phyloP scores from a whole-genome alignment of 1,140 invertebrate genomes.

The Drosophila aff. region DNA sequence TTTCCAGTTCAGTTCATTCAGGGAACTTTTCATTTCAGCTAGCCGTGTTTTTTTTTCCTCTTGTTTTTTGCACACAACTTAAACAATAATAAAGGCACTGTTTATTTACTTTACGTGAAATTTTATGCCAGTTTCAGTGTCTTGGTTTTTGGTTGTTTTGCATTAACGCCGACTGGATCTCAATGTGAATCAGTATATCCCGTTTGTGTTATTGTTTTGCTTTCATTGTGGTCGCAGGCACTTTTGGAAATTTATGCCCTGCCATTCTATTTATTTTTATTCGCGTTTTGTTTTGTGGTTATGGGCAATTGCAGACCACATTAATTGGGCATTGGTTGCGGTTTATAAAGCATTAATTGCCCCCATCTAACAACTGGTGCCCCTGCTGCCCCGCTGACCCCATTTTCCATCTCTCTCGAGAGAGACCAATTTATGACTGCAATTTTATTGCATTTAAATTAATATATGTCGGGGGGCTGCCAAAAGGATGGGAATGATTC shows the following conservation, averaged over 20 bases:
- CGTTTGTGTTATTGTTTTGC: constrained; percentile 19
- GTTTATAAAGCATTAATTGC: constrained; percentile 62
- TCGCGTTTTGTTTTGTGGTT: constrained; percentile 34
- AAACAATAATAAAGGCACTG: constrained; percentile 68
- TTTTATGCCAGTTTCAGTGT: constrained; percentile 49
- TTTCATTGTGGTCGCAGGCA: constrained; percentile 50
- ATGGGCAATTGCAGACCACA: constrained; percentile 60
- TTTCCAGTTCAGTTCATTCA: constrained; percentile 45
- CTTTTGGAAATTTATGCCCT: constrained; percentile 54
- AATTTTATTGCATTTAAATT: constrained; percentile 65
- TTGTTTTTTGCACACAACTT: constrained; percentile 47
- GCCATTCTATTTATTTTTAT: constrained; percentile 44
- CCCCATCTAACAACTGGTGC: constrained; percentile 23
- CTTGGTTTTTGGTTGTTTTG: constrained; percentile 32
- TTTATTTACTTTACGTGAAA: constrained; percentile 68
- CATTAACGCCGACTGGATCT: constrained; percentile 6
- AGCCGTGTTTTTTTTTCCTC: constrained; percentile 19
- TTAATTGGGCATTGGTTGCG: constrained; percentile 68
- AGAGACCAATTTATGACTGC: constrained; percentile 37
- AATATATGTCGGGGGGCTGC: constrained; percentile 29
- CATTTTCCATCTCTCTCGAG: neutral
- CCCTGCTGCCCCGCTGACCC: constrained; percentile 10
- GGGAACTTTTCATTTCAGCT: constrained; percentile 44
- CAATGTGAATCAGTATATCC: constrained; percentile 6
- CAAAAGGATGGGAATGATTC: constrained; percentile 21